phyloP scores from a whole-genome alignment of 2,888 invertebrate species.

The Apomyelois bistriatella region DNA sequence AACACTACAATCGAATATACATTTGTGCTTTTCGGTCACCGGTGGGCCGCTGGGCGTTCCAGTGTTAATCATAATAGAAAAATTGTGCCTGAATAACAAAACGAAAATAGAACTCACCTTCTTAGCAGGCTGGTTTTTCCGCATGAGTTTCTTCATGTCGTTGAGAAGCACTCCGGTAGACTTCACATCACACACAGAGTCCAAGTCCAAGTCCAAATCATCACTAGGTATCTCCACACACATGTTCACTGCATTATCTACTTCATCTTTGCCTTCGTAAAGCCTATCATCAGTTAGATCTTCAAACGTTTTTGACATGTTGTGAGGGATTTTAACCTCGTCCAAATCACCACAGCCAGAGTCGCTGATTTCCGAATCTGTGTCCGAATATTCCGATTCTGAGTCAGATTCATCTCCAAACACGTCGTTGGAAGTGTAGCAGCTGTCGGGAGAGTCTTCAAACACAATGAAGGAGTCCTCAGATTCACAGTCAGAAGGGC shows the following conservation, averaged over 20 bases:
- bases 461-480: constrained; percentile 81
- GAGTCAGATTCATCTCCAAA: constrained; percentile 47
- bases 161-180: constrained; percentile 46
- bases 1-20: too few relatives aligned
- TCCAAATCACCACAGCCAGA: constrained; percentile 39
- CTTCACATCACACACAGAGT: constrained; percentile 15
- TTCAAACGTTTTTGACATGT: constrained; percentile 53
- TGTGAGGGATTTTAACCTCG: constrained; percentile 37
- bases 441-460: constrained; percentile 61
- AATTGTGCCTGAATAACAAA: too few relatives aligned
- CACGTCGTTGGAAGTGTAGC: constrained; percentile 63
- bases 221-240: background rate
- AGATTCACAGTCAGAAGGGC: constrained; percentile 75
- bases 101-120: constrained; percentile 57
- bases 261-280: constrained; percentile 54
- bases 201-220: background rate
- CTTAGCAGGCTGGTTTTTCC: constrained; percentile 45
- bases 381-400: constrained; percentile 34
- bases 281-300: constrained; percentile 63
- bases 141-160: constrained; percentile 50
- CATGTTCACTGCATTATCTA: constrained; percentile 47
- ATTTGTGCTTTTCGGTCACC: too few relatives aligned
- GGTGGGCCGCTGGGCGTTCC: too few relatives aligned
- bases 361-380: constrained; percentile 43
- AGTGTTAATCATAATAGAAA: too few relatives aligned